phyloP scores from a whole-genome alignment of 1,140 invertebrate species.

The Meloidogyne chitwoodi region DNA sequence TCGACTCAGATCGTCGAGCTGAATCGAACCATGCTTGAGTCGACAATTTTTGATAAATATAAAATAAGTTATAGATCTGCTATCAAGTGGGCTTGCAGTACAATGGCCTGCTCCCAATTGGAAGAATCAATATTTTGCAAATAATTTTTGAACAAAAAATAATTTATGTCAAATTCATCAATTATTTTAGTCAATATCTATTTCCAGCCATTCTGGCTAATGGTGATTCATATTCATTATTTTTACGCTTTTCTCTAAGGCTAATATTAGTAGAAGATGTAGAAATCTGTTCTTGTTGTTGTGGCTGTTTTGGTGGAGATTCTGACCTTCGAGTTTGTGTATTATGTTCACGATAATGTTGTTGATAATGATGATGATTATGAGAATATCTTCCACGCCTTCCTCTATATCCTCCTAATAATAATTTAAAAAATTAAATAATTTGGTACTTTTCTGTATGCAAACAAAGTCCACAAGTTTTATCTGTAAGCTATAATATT shows the following conservation, averaged over 20 bases:
- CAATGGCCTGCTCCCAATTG: too few species aligned
- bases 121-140: too few species aligned
- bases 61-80: too few species aligned
- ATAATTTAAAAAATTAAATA: background rate
- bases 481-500: too few species aligned
- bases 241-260: conserved; percentile 41
- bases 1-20: too few species aligned
- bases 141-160: too few species aligned
- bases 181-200: background rate
- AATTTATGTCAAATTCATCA: too few species aligned
- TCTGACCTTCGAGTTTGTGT: background rate
- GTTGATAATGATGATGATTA: background rate
- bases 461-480: too few species aligned
- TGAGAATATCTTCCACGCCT: background rate
- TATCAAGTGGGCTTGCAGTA: too few species aligned
- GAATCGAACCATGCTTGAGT: too few species aligned
- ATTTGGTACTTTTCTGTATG: too few species aligned
- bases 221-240: conserved; percentile 45
- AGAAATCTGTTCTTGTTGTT: background rate
- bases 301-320: background rate
- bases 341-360: background rate
- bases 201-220: conserved; percentile 24
- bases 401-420: background rate
- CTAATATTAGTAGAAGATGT: conserved; percentile 7
- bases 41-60: too few species aligned